A percentile compares a stretch with the other conserved stretches of the same genome.
Conservation (phyloP, 1,140 invertebrate genomes). For the Holotrichia oblita region DNA sequence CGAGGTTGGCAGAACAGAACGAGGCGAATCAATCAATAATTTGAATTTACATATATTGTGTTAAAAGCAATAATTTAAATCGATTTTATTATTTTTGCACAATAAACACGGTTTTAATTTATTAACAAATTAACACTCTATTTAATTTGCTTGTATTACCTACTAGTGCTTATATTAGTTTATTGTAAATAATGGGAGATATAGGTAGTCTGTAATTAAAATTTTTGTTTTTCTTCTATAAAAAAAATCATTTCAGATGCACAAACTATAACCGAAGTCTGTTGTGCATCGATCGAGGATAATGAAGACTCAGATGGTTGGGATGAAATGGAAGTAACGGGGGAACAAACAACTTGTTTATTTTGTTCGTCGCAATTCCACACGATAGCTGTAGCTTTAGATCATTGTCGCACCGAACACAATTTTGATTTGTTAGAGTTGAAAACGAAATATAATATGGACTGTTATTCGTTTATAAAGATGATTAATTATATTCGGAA, state of each 20-base stretch:
- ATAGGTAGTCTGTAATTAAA: not conserved
- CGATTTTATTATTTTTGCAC: constrained; percentile 41
- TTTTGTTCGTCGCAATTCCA: constrained; percentile 67
- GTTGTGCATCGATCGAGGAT: constrained; percentile 43
- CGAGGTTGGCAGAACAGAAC: constrained; percentile 1
- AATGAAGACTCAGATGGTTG: constrained; percentile 60
- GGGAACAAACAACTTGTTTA: constrained; percentile 64
- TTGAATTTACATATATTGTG: constrained; percentile 44
- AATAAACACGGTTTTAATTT: not conserved
- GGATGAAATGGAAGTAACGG: constrained; percentile 60
- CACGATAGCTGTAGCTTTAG: constrained; percentile 65
- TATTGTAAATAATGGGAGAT: constrained; percentile 9
- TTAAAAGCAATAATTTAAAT: constrained; percentile 41
- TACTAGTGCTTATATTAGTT: not conserved
- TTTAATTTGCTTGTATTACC: constrained; percentile 34
- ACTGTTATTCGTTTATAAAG: constrained; percentile 88
- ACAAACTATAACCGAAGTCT: not conserved
- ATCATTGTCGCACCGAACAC: constrained; percentile 70
- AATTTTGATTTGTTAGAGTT: constrained; percentile 75
- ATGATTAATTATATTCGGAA: constrained; percentile 86
- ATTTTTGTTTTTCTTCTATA: not conserved
- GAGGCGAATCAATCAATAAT: constrained; percentile 48
- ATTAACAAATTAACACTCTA: constrained; percentile 34
- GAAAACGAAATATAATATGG: constrained; percentile 77
- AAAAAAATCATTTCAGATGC: not conserved